These are phyloP conservation scores for Phalera bucephala DNA, from an alignment of 2,888 invertebrate species.

Conservation along the genomic window DNA sequence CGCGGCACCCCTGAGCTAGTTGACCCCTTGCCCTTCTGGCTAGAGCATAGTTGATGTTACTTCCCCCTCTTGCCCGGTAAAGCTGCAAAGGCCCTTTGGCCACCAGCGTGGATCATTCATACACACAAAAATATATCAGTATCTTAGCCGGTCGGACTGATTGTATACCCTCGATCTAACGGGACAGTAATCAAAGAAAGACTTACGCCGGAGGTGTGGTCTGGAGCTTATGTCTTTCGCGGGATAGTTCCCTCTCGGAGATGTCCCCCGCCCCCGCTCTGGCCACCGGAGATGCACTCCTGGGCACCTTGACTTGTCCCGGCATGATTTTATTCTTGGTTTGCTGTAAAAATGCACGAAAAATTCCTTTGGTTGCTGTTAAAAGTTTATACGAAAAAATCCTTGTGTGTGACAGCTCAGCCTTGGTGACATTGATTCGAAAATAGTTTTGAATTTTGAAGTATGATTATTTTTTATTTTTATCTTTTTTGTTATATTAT, in stretches of 20 bases:
- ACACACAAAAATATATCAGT: no score
- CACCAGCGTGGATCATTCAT: no score
- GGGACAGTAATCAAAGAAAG: neutral
- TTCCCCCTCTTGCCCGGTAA: no score
- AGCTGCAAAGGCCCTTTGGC: no score
- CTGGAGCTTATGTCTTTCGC: conserved; percentile 59
- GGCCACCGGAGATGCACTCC: conserved; percentile 60
- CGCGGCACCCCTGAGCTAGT: no score
- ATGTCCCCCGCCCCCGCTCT: conserved; percentile 70
- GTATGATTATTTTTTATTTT: conserved; percentile 1
- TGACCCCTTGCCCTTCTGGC: no score
- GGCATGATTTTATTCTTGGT: conserved; percentile 44
- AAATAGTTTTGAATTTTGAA: conserved; percentile 17
- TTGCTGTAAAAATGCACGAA: no score
- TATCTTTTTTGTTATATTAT: no score
- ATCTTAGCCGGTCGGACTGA: no score
- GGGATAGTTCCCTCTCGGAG: conserved; percentile 63
- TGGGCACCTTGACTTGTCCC: conserved; percentile 56
- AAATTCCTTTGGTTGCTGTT: no score
- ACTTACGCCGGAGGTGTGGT: conserved; percentile 65
- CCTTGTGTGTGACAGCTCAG: conserved; percentile 17
- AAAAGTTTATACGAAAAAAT: conserved; percentile 4
- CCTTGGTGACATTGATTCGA: conserved; percentile 28
- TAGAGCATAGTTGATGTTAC: no score
- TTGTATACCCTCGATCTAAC: no score